Conservation (phyloP, 2,888 invertebrate species). For the Drosophila yooni region DNA sequence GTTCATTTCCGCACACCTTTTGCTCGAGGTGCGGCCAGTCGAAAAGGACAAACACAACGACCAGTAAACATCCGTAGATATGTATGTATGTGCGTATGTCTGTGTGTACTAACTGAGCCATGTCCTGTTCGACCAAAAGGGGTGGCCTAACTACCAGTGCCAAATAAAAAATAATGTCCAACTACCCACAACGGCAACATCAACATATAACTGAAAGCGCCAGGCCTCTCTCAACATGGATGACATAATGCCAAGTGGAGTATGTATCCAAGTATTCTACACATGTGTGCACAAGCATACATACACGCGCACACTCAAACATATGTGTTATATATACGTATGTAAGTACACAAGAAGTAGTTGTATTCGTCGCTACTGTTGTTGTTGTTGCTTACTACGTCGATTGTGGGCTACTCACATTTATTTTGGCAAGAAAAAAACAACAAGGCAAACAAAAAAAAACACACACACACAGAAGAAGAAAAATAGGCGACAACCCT, state of each 20-base stretch:
- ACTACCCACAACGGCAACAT: constrained; percentile 20
- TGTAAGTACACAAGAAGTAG: constrained; percentile 14
- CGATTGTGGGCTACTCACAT: constrained; percentile 42
- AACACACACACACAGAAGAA: neutral
- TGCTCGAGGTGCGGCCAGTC: constrained; percentile 48
- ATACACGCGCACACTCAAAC: constrained; percentile 5
- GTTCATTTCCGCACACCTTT: constrained; percentile 64
- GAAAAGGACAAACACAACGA: constrained; percentile 35
- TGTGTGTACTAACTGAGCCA: constrained; percentile 53
- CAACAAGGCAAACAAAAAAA: constrained; percentile 3
- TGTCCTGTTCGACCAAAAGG: constrained; percentile 62
- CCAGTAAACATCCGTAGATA: constrained; percentile 25
- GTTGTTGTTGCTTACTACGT: constrained; percentile 46
- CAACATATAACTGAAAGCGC: constrained; percentile 35
- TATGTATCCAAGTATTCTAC: constrained; percentile 28
- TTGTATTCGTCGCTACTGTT: constrained; percentile 27
- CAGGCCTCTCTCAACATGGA: constrained; percentile 66
- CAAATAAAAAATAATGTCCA: constrained; percentile 32
- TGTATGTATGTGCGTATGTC: neutral
- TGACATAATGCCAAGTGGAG: constrained; percentile 71
- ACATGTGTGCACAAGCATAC: constrained; percentile 4
- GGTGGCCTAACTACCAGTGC: constrained; percentile 54
- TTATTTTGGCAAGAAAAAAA: constrained; percentile 57
- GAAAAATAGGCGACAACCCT: constrained; percentile 63
- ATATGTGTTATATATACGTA: constrained; percentile 10